Base-by-base conservation (phyloP, 2,888 invertebrate species). In the Pecten maximus region DNA sequence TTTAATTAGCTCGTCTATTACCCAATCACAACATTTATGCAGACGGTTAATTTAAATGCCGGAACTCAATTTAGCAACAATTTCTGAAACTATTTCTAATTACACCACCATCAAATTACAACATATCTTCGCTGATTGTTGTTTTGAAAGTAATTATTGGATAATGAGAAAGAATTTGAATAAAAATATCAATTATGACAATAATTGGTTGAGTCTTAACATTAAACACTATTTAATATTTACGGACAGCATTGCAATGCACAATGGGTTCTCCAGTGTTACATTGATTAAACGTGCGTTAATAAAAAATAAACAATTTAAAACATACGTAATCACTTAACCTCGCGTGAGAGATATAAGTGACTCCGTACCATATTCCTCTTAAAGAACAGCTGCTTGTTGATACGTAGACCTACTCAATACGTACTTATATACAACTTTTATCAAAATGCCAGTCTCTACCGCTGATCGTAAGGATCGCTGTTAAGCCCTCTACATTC, bases 361-460 rank as follows among this genome's bases (percentile, higher is more conserved):
- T 23, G 3, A 60, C 48, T 4, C 12, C 48, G 48, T 48, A 2
- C 19, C 60, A 60, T 23, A n/a, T 60, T n/a, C 60, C 60, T n/a
- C 23, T n/a, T n/a, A 60, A 4, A 35, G 35, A 74, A 74, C 74
- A 74, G 74, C 35, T 74, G 28, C 74, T 74, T 0, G 28, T 74
- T 74, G 3, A 74, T 3, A 19, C 23, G 35, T 74, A 74, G 23
- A 28, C 28, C 3, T 54, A 74, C 74, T 28, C 23, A 19, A 6
- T 35, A 28, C 74, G 12, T 74, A 74, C 35, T 60, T 60, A 50
- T 50, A 54, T n/a, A 74, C 35, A 74, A 74, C 23, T 35, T 6
- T 74, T 74, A 74, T 74, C 74, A 74, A 35, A 60, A 60, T 60
- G 28, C 60, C 60, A n/a, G 60, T 74, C 74, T 74, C 28, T 35